Percentiles rank a stretch among this genome's conserved stretches.
Conservation (phyloP, 2,113 vertebrate species). For the Neotoma lepida region DNA sequence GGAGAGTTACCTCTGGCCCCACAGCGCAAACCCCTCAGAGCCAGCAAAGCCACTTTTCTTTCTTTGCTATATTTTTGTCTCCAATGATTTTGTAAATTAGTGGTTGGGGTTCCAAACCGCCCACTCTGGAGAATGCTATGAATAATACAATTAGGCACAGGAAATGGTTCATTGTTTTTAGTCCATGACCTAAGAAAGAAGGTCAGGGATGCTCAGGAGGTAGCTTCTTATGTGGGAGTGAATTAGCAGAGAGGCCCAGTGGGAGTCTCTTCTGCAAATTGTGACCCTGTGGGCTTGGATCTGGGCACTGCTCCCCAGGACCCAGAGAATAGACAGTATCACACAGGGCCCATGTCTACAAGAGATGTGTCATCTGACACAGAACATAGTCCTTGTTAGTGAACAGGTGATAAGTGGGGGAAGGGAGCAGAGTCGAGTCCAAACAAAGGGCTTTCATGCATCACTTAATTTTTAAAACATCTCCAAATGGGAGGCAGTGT, state of each 20-base stretch:
- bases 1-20: background rate
- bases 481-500: background rate
- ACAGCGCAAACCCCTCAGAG: background rate
- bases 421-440: background rate
- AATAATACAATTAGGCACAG: conserved; percentile 77
- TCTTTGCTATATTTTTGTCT: conserved; percentile 39
- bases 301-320: background rate
- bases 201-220: background rate
- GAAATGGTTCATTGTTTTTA: conserved; percentile 69
- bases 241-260: fast-evolving
- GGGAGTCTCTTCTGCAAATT: background rate
- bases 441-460: background rate
- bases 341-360: no score
- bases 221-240: fast-evolving
- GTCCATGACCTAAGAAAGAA: conserved; percentile 32
- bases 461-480: background rate
- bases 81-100: conserved; percentile 50
- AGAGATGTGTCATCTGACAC: background rate
- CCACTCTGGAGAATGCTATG: conserved; percentile 25
- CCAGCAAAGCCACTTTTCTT: background rate
- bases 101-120: conserved; percentile 56
- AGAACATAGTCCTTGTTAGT: background rate
- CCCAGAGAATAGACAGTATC: background rate
- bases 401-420: background rate
- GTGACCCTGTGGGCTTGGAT: background rate